Percentiles rank a stretch among this genome's conserved stretches.
Evolutionary conservation across 2,888 invertebrate genomes (phyloP).

Genomic region (Perithous albicinctus): DNA sequence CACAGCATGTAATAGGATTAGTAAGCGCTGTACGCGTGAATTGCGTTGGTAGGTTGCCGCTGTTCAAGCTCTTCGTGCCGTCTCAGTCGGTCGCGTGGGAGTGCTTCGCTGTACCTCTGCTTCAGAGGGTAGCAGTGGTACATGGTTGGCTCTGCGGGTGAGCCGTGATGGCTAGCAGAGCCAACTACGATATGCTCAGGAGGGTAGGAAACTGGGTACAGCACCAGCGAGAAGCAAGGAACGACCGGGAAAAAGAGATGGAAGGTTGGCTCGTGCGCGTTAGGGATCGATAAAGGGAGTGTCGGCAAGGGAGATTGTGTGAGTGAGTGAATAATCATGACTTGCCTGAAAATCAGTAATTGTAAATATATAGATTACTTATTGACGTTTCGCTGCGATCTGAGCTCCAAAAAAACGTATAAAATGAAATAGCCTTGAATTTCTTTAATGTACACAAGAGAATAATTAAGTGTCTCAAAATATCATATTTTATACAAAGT

Average conservation of each 20-base stretch:
- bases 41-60: slow-evolving; percentile 2
- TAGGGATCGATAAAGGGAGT: slow-evolving; percentile 83
- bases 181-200: slow-evolving; percentile 60
- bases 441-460: no score
- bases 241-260: slow-evolving; percentile 13
- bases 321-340: slow-evolving; percentile 55
- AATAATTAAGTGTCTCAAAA: no score
- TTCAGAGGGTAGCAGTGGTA: slow-evolving; percentile 65
- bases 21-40: slow-evolving; percentile 3
- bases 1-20: not conserved
- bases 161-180: slow-evolving; percentile 70
- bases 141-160: slow-evolving; percentile 64
- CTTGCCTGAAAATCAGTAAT: slow-evolving; percentile 57
- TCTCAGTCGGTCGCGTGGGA: slow-evolving; percentile 18
- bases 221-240: slow-evolving; percentile 65
- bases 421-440: no score
- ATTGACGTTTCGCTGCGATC: no score
- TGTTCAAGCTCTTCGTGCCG: slow-evolving; percentile 14
- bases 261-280: slow-evolving; percentile 64
- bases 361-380: not conserved
- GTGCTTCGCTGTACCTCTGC: slow-evolving; percentile 6
- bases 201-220: slow-evolving; percentile 77
- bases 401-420: no score
- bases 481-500: no score
- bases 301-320: slow-evolving; percentile 76